Evolutionary conservation across 2,113 vertebrate species (phyloP).

Genomic region (Plotosus lineatus): DNA sequence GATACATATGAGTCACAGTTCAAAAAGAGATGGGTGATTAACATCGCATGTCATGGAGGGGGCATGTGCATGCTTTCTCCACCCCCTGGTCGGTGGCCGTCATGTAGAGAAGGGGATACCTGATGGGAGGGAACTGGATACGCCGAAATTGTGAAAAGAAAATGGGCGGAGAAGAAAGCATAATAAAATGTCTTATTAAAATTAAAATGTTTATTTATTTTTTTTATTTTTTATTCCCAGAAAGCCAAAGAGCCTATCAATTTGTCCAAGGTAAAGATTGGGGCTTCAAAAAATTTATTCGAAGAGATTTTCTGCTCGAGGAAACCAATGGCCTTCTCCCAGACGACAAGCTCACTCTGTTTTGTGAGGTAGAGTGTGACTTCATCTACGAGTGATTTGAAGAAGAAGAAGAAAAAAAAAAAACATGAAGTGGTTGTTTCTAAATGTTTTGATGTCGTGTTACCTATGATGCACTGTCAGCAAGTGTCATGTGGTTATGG

Average conservation of each 20-base stretch:
- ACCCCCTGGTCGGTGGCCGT: no score
- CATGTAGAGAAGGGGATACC: no score
- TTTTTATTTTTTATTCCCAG: slow-evolving; percentile 48
- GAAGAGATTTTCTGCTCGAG: slow-evolving; percentile 75
- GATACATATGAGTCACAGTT: no score
- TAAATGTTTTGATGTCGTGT: no score
- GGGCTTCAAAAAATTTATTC: slow-evolving; percentile 78
- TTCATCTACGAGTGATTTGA: no score
- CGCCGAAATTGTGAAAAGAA: no score
- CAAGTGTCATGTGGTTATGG: background rate
- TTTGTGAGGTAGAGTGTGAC: slow-evolving; percentile 72
- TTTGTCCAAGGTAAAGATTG: slow-evolving; percentile 78
- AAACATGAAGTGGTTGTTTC: background rate
- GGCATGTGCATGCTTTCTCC: no score
- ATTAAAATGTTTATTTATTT: background rate
- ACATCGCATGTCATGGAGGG: no score
- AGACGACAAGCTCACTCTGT: slow-evolving; percentile 76
- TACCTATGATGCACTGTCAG: background rate
- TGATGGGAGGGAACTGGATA: no score
- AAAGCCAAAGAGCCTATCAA: slow-evolving; percentile 77
- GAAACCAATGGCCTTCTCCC: slow-evolving; percentile 75
- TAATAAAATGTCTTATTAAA: background rate
- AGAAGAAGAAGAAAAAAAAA: no score
- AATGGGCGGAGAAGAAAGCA: no score
- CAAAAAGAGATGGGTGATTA: no score